Percentiles rank a stretch among this genome's conserved stretches.
Evolutionary conservation across 1,140 invertebrate genomes (phyloP).

Genomic region (Caerostris extrusa): DNA sequence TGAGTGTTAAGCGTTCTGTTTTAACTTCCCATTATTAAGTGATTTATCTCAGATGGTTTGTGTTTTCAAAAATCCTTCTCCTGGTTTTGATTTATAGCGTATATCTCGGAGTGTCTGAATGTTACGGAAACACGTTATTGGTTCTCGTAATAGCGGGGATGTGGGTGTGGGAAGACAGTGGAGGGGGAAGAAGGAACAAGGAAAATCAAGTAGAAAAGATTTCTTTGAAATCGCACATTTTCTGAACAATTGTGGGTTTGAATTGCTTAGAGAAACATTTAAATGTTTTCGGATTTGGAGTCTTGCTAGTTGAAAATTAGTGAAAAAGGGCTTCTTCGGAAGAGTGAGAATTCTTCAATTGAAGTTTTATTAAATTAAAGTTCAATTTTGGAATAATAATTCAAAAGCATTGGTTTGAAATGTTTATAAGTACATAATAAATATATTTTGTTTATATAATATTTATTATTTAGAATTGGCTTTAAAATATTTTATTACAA

Average conservation of each 20-base stretch:
- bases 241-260: background rate
- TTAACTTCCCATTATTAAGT: constrained; percentile 71
- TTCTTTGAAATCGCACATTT: constrained; percentile 11
- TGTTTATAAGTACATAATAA: too few relatives aligned
- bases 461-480: too few relatives aligned
- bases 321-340: too few relatives aligned
- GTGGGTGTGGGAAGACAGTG: background rate
- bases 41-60: constrained; percentile 71
- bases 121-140: constrained; percentile 32
- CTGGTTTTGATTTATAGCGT: constrained; percentile 67
- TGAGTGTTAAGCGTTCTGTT: constrained; percentile 72
- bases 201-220: constrained; percentile 16
- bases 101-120: constrained; percentile 33
- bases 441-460: too few relatives aligned
- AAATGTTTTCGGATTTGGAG: background rate
- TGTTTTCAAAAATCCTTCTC: constrained; percentile 60
- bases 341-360: too few relatives aligned
- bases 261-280: background rate
- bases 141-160: background rate
- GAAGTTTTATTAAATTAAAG: too few relatives aligned
- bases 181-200: background rate
- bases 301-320: too few relatives aligned
- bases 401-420: too few relatives aligned
- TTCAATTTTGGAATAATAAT: too few relatives aligned
- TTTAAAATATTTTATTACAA: too few relatives aligned